phyloP scores from a whole-genome alignment of 2,888 invertebrate species.

The Cheilosia vulpina region DNA sequence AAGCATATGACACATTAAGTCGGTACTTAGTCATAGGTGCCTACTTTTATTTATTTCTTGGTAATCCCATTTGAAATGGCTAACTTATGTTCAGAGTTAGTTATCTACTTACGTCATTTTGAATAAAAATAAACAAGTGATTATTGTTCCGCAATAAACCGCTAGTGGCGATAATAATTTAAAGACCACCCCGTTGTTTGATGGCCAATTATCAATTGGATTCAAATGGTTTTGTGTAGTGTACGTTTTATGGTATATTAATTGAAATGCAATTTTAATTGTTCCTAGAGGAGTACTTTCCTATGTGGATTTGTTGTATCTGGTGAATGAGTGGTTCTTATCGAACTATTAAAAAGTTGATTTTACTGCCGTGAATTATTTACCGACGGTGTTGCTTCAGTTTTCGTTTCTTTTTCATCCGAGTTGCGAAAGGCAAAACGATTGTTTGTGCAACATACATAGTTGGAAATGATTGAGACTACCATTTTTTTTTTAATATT shows the following conservation, averaged over 20 bases:
- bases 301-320: not conserved
- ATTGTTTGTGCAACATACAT: too few species aligned
- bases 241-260: not conserved
- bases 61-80: too few species aligned
- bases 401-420: too few species aligned
- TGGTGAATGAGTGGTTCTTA: not conserved
- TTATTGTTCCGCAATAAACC: not conserved
- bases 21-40: too few species aligned
- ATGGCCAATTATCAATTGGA: not conserved
- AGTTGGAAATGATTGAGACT: too few species aligned
- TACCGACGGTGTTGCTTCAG: too few species aligned
- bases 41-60: too few species aligned
- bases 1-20: too few species aligned
- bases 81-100: not conserved
- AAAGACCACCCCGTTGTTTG: not conserved
- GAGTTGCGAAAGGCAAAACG: too few species aligned
- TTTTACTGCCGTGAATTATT: too few species aligned
- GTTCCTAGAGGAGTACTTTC: not conserved
- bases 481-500: too few species aligned
- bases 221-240: constrained; percentile 1
- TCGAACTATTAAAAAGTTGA: too few species aligned
- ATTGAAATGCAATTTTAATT: constrained; percentile 10
- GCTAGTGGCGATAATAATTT: not conserved
- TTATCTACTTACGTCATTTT: not conserved
- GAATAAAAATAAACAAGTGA: not conserved